Evolutionary conservation across 2,113 vertebrate genomes (phyloP), one percentile per base, ranked within the genome.

Genomic region (Rhineura floridana): DNA sequence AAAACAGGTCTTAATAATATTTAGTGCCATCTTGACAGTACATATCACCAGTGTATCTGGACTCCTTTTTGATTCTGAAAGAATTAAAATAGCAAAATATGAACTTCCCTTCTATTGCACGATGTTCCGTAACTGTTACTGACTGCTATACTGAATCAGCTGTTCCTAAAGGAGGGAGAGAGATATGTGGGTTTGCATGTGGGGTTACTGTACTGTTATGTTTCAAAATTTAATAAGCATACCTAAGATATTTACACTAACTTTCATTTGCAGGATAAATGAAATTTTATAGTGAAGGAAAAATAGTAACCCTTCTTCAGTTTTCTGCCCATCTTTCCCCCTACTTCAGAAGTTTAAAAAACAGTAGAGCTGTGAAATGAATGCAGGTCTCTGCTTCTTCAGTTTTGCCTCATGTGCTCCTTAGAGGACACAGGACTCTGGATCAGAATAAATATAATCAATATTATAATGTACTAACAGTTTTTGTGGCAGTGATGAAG

Each of bases 401-500:
- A n/a, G 4, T 46, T 83, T 83, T 76, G 36, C 10, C 33, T 36
- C 50, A 59, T 42, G 15, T 63, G 17, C 28, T 55, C 23, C 44
- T 10, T 30, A 70, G 7, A 82, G 55, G 11, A 23, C 2, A 6
- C 42, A 48, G n/a, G 67, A 52, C 52, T 46, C 44, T 87, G 55
- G 69, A 39, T 82, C 59, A 63, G 8, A 75, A 52, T 88, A 83
- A 82, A 39, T 65, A 48, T 72, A n/a, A 62, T 81, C 19, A 33
- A 63, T 82, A 81, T 25, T 88, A 75, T 72, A 82, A 36, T 15
- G 39, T 13, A 25, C 21, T 73, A n/a, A 59, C 44, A 7, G 6
- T 23, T 50, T 79, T 59, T 87, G 39, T 82, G 79, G 50, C 67
- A 81, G 70, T 72, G 36, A 50, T 83, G 72, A 88, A 83, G 70